Base-by-base conservation (phyloP, 2,113 vertebrate genomes). In the Zeus faber region DNA sequence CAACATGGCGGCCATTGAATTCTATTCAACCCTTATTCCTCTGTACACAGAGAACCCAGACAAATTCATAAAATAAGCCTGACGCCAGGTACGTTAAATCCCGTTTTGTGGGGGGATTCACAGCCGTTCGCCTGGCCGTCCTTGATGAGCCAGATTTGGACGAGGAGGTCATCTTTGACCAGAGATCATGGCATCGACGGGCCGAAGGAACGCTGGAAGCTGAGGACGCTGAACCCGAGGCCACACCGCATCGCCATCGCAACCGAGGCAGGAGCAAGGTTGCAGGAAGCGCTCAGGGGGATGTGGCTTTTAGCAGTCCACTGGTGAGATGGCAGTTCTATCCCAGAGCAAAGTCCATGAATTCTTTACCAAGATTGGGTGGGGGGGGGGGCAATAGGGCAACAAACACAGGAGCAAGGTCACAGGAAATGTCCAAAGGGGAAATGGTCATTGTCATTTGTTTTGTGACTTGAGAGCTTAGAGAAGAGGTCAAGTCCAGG, bases 261-360 rank as follows among this genome's bases (percentile, higher is more conserved):
- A 57, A 24, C 46, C 52, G 24, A 21, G 49, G 2, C 29, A 74
- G 57, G 70, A 70, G 74, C 67, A 83, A 66, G 54, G 41, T 58
- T 7, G 21, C 49, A 9, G 73, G 48, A 63, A 77, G 43, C 20
- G 52, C 54, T 29, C 58, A 73, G 6, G 76, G 66, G 16, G 35
- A 72, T 4, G 64, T 72, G 49, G 87, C 89, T 67, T 91, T 91
- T 79, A 90, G 89, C 67, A 89, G 88, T 65, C 83, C 79, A 2
- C 74, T 89, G 80, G 88, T 91, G 76, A 59, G 65, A 70, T 29
- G 39, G 39, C 40, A 3, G 11, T 35, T 50, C 8, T 6, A 40
- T 22, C 49, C 1, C 16, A 11, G 16, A 3, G 16, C 9, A 5
- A 9, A n/a, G 37, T 11, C 8, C 39, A 51, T 58, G 52, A 47